Evolutionary conservation across 2,888 invertebrate genomes (phyloP), one percentile per base, ranked within the genome.

Genomic region (Lithophane socia): DNA sequence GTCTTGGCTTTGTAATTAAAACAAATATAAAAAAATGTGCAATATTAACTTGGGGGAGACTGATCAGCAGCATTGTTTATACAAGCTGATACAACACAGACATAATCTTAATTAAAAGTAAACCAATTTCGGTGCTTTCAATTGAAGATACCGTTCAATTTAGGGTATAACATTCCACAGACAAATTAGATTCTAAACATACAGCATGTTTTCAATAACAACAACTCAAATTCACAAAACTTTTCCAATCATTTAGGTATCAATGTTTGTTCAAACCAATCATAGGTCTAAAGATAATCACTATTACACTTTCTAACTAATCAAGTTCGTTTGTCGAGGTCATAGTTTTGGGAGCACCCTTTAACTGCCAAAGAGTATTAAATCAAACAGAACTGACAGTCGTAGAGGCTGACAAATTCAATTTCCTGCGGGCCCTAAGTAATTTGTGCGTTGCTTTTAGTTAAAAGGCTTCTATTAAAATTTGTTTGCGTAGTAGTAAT

Each of bases 321-420:
- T 77, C 67, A 75, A 85, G 52, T 78, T 78, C 65, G 75, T 81
- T 86, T 79, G 65, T 18, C 77, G 60, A 75, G 67, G 70, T 66
- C 67, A 78, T 73, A 83, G 81, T 83, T 77, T 72, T n/a, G 66
- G 73, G 69, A 54, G 63, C 64, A 65, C 58, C 77, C 76, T 68
- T 76, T 76, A 79, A 75, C 82, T 73, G 79, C 56, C 75, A 63
- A 63, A 75, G 61, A 81, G 75, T 87, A 86, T 86, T 83, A 80
- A 87, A 75, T 87, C 80, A 80, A 87, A 84, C 54, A 79, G 79
- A 71, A 81, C 77, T 78, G 73, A 75, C 83, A 83, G 65, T 86
- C 47, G 56, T 66, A 76, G 77, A 82, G 79, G 83, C 71, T 83
- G 86, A 85, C 87, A 85, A 87, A 86, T 87, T 86, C 75, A 86